Percentiles rank a stretch among this genome's conserved stretches.
Evolutionary conservation across 2,888 invertebrate genomes (phyloP).

Genomic region (Adelognathus sp.): DNA sequence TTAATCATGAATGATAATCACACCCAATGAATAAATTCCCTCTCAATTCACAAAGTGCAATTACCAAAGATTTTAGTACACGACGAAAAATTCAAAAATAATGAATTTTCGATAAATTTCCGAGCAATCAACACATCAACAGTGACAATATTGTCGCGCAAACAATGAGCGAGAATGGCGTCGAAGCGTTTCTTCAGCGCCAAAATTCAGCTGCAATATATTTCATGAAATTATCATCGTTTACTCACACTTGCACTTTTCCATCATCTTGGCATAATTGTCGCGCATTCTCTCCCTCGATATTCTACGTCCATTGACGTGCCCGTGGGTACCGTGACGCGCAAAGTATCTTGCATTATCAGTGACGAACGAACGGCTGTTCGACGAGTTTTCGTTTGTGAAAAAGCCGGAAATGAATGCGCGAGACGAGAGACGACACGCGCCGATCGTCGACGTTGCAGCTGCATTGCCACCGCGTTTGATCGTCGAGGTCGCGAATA

Average conservation of each 20-base stretch:
- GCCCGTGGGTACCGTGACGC: conserved; percentile 44
- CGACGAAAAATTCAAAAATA: conserved; percentile 41
- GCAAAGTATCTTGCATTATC: background rate
- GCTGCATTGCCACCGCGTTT: conserved; percentile 24
- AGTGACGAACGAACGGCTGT: conserved; percentile 2
- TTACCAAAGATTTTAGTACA: background rate
- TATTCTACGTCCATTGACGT: conserved; percentile 57
- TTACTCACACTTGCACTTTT: conserved; percentile 79
- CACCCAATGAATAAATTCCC: background rate
- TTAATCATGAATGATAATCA: conserved; percentile 14
- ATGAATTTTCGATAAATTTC: background rate
- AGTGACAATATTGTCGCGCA: background rate
- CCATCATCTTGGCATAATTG: conserved; percentile 74
- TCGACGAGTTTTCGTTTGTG: background rate
- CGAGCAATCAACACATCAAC: background rate
- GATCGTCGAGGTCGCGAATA: conserved; percentile 29
- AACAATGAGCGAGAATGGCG: conserved; percentile 29
- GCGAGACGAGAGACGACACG: conserved; percentile 49
- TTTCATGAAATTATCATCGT: background rate
- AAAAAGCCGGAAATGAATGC: conserved; percentile 27
- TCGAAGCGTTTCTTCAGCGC: background rate
- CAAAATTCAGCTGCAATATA: background rate
- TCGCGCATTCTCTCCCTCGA: conserved; percentile 71
- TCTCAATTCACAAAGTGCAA: conserved; percentile 2
- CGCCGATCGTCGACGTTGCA: conserved; percentile 47